Evolutionary conservation across 2,113 vertebrate species (phyloP).

Genomic region (Centropus unirufus): DNA sequence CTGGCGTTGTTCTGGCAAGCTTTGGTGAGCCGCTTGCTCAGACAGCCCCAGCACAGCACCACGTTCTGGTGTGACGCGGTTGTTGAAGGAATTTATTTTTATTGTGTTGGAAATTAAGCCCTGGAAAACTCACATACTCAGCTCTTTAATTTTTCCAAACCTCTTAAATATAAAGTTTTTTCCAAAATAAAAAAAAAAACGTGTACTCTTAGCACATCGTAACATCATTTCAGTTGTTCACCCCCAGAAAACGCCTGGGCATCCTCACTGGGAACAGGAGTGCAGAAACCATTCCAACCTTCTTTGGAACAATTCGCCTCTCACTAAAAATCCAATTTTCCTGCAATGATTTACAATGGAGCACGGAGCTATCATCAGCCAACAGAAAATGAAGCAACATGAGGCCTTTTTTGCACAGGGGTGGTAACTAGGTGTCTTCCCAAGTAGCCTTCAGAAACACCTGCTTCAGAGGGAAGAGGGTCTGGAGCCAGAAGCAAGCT

Average conservation of each 20-base stretch:
- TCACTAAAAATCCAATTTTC: fast-evolving
- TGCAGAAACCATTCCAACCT: fast-evolving
- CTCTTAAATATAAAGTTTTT: not conserved
- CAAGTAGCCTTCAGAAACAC: not conserved
- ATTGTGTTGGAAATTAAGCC: not conserved
- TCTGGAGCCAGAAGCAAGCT: not conserved
- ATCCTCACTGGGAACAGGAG: not conserved
- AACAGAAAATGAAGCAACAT: not conserved
- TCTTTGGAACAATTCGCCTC: not conserved
- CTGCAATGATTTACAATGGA: not conserved
- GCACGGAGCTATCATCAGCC: not conserved
- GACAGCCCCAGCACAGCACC: too few relatives aligned
- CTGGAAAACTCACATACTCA: not conserved
- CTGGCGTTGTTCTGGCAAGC: too few relatives aligned
- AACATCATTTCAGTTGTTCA: not conserved
- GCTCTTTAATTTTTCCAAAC: not conserved
- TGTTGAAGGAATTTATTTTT: not conserved
- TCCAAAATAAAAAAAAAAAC: not conserved
- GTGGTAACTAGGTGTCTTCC: not conserved
- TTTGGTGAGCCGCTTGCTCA: too few relatives aligned
- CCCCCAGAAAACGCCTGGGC: not conserved
- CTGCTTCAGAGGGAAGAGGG: fast-evolving
- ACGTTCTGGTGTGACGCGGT: not conserved
- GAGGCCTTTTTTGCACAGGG: too few relatives aligned
- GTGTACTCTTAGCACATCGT: not conserved